phyloP scores from a whole-genome alignment of 2,888 invertebrate species.

The Sarcophaga variegata region DNA sequence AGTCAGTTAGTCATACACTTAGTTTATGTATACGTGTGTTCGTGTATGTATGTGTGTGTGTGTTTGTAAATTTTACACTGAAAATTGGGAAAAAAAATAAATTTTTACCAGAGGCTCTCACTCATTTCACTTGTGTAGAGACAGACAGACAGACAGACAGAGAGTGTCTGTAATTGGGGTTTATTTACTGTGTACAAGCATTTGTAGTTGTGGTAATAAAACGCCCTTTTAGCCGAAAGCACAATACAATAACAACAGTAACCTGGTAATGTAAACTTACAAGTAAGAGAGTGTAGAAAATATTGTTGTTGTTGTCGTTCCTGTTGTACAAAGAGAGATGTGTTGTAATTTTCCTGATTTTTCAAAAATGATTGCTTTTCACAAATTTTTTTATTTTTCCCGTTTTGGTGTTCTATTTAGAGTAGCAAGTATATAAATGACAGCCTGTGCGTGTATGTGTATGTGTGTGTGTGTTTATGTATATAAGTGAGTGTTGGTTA shows the following conservation, averaged over 20 bases:
- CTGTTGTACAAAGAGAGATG: constrained; percentile 22
- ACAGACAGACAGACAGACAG: background rate
- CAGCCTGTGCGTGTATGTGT: background rate
- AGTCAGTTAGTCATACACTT: background rate
- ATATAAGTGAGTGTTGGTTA: background rate
- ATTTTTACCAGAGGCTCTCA: constrained; percentile 20
- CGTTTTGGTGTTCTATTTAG: background rate
- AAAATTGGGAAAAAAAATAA: constrained; percentile 58
- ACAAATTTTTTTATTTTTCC: background rate
- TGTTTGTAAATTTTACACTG: constrained; percentile 11
- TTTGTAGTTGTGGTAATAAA: constrained; percentile 41
- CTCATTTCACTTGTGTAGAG: background rate
- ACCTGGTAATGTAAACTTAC: background rate
- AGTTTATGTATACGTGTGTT: background rate
- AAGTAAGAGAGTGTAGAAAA: constrained; percentile 24
- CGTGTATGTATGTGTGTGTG: constrained; percentile 7
- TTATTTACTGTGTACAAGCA: background rate
- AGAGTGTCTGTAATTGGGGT: background rate
- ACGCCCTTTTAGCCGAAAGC: constrained; percentile 52
- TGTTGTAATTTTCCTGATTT: constrained; percentile 25
- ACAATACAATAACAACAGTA: background rate
- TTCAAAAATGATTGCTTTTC: background rate
- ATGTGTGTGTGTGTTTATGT: constrained; percentile 24
- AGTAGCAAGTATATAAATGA: background rate
- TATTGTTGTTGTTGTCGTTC: constrained; percentile 28